Evolutionary conservation across 2,113 vertebrate species (phyloP), one percentile per base, ranked within the genome.

Genomic region (Nothocercus nigrocapillus): DNA sequence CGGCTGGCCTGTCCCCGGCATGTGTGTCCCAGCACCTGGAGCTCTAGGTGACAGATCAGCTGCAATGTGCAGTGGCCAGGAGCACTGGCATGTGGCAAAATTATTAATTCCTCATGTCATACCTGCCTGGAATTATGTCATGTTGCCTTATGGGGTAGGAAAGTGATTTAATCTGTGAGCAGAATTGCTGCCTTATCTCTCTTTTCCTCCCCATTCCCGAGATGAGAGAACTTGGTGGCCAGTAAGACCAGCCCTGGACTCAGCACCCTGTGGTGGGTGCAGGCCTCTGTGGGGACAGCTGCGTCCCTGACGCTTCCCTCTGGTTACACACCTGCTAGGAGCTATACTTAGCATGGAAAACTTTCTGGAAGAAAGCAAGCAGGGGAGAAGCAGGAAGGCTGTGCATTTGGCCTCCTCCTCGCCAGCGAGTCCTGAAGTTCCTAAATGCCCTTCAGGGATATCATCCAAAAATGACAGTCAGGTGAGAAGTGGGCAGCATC

Each of bases 281-380:
- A 83, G 38, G 81, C 85, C 95, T 95, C 87, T 93, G 72, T 82
- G 85, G 77, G 94, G 94, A 97, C 98, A 98, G 97, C 97, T 97
- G 97, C 70, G 6, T 42, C 73, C 77, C 82, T 94, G 96, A 66
- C 96, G 97, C 70, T 68, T 85, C 70, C 86, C 95, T 92, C 88
- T 89, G 90, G 83, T 90, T 18, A 6, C 84, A 94, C 97, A 98
- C 97, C 97, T 98, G 98, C 97, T 96, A 96, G 86, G 93, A 97
- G n/a, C 97, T 97, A 98, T 96, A 97, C 88, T 98, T 98, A 97
- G 97, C 95, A 95, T 67, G 91, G 78, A 94, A 94, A 81, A 94
- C 93, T 94, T 94, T 88, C 87, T 73, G 89, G 94, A 89, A 94
- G 74, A 75, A 70, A 84, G 87, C 92, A 92, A 92, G 85, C 93